Base-by-base conservation (phyloP, 92 coral and sea anemone species). In the Siderastrea radians region DNA sequence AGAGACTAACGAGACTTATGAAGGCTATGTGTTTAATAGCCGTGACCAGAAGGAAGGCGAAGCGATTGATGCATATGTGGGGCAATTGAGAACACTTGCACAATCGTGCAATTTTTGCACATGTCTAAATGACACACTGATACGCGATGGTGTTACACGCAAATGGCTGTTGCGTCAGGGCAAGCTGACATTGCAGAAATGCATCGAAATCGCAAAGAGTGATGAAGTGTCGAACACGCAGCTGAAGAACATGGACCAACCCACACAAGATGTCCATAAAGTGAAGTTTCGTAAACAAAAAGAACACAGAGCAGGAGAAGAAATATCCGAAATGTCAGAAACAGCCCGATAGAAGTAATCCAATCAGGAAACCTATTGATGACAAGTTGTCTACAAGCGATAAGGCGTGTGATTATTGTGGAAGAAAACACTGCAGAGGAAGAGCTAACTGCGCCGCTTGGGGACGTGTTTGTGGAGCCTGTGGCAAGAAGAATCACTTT, bases 91-190 rank as follows among this genome's bases (percentile, higher is more conserved):
- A 72, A 78, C 93, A n/a, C 62, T 90, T 50, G 93, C 90, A 51
- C 87, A 85, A 66, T 50, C 87, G 2, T 90, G 93, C 74, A n/a
- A n/a, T n/a, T n/a, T n/a, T n/a, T n/a, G n/a, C n/a, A n/a, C n/a
- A n/a, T n/a, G n/a, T n/a, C n/a, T n/a, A n/a, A 90, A 81, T 71
- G 90, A 90, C 53, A 78, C 86, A 8, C 89, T 84, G 17, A 78
- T 90, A 45, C 50, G 94, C n/a, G 94, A 91, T 70, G 75, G 68
- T 55, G 74, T 52, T 54, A 86, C 84, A n/a, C 84, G 83, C 46
- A 79, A 87, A 47, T 62, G 90, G 53, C 80, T 87, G 48, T 61
- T 79, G 80, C 90, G 86, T 45, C 90, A 87, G 54, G 15, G 66
- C 3, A 87, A 79, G 74, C 50, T 79, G 44, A 87, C 85, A 16